Conservation (phyloP, 2,888 invertebrate genomes). For the Pogonocherus hispidulus region DNA sequence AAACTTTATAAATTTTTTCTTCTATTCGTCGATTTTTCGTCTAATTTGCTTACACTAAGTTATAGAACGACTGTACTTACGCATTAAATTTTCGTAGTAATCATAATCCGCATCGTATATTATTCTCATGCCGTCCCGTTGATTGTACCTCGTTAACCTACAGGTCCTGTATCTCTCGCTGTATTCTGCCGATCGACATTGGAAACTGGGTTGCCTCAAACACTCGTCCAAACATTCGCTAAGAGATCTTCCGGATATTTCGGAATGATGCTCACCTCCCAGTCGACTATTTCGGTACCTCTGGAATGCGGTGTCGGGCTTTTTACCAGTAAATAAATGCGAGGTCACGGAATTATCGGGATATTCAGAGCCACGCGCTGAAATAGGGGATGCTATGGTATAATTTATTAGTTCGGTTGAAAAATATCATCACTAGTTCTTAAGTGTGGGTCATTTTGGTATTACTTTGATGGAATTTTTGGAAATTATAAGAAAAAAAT, state of each 20-base stretch:
- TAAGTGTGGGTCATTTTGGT: too few species aligned
- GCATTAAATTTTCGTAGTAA: slow-evolving; percentile 93
- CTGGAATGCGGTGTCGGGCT: slow-evolving; percentile 92
- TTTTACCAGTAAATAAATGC: slow-evolving; percentile 83
- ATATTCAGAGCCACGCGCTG: slow-evolving; percentile 90
- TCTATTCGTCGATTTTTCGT: too few species aligned
- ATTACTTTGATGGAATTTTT: too few species aligned
- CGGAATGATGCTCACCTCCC: slow-evolving; percentile 90
- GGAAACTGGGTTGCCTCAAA: slow-evolving; percentile 89
- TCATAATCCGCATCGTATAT: slow-evolving; percentile 93
- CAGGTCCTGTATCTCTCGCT: slow-evolving; percentile 89
- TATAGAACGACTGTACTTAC: slow-evolving; percentile 73
- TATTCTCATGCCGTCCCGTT: slow-evolving; percentile 88
- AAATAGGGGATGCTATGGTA: slow-evolving; percentile 53
- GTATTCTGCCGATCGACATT: slow-evolving; percentile 90
- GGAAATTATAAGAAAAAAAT: too few species aligned
- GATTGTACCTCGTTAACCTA: slow-evolving; percentile 87
- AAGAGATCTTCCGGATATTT: slow-evolving; percentile 88
- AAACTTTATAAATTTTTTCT: too few species aligned
- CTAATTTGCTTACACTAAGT: not conserved
- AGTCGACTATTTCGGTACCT: slow-evolving; percentile 88
- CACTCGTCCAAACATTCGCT: slow-evolving; percentile 94
- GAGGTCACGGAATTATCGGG: slow-evolving; percentile 89
- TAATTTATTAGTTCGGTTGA: not conserved
- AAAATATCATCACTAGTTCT: not conserved